These are phyloP conservation scores for Phenacoccus solenopsis DNA, from an alignment of 1,140 invertebrate species.

Conservation along the genomic window DNA sequence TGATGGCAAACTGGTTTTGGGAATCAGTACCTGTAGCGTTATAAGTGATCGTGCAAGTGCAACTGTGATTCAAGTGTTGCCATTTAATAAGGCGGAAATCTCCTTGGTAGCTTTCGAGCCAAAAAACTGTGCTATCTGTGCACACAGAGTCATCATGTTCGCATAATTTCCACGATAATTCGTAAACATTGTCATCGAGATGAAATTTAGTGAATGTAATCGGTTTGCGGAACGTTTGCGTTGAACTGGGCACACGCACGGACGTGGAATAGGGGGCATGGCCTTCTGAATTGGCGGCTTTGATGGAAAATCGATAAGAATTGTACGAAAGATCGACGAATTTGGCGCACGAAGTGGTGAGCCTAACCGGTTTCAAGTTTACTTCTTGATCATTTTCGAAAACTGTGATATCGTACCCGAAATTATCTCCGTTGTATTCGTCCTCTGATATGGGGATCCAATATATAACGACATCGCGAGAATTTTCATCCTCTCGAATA, in stretches of 20 bases:
- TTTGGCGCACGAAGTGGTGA: background rate
- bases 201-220: slow-evolving; percentile 52
- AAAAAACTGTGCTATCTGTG: no score
- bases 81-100: no score
- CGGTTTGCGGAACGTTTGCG: slow-evolving; percentile 33
- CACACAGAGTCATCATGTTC: no score
- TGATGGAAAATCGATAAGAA: background rate
- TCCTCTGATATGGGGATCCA: slow-evolving; percentile 50
- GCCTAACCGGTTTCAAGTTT: background rate
- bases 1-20: no score
- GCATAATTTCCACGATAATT: no score
- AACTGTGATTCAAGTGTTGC: no score
- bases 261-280: no score
- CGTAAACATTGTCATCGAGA: slow-evolving; percentile 47
- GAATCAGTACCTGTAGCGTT: no score
- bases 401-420: slow-evolving; percentile 33
- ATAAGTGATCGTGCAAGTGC: no score
- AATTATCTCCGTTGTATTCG: slow-evolving; percentile 45
- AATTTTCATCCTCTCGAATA: slow-evolving; percentile 33
- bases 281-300: background rate
- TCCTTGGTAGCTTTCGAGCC: no score
- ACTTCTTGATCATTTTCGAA: background rate
- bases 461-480: slow-evolving; percentile 47
- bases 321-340: background rate
- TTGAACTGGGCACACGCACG: background rate